phyloP scores from a whole-genome alignment of 35 echinoderm and acorn worm genomes.

The Heliocidaris erythrogramma region DNA sequence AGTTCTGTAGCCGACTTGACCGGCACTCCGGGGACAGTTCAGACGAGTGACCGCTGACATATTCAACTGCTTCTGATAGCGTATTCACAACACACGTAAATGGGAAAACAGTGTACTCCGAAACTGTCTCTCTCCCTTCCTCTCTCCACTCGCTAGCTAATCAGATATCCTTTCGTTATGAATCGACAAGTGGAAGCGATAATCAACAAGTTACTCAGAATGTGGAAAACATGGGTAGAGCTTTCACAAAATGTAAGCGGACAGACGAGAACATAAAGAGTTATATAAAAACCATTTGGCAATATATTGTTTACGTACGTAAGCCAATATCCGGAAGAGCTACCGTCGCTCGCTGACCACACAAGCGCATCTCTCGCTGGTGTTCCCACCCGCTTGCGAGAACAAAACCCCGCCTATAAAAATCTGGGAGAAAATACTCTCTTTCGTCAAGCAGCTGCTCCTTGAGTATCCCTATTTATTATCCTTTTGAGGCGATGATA shows the following conservation, averaged over 20 bases:
- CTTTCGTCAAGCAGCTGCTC: background rate
- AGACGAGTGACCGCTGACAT: background rate
- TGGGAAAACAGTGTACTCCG: background rate
- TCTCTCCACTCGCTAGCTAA: background rate
- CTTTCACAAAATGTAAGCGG: background rate
- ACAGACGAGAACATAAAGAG: background rate
- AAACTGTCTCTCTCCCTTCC: background rate
- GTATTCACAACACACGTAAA: background rate
- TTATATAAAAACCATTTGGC: background rate
- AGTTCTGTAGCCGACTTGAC: background rate
- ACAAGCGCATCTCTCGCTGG: background rate
- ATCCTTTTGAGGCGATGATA: background rate
- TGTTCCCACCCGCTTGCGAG: background rate
- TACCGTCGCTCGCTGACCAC: background rate
- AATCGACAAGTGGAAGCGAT: background rate
- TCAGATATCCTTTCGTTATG: slow-evolving; percentile 23
- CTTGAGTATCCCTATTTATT: background rate
- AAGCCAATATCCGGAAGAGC: background rate
- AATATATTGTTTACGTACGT: background rate
- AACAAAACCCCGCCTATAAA: background rate
- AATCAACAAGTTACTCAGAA: slow-evolving; percentile 30
- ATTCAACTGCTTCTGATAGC: background rate
- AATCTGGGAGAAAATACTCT: background rate
- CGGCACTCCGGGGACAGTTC: background rate
- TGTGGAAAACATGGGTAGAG: background rate